Evolutionary conservation across 2,797 vertebrate genomes (phyloP), one percentile per base, ranked within the genome.

Genomic region (Sylvilagus floridanus): DNA sequence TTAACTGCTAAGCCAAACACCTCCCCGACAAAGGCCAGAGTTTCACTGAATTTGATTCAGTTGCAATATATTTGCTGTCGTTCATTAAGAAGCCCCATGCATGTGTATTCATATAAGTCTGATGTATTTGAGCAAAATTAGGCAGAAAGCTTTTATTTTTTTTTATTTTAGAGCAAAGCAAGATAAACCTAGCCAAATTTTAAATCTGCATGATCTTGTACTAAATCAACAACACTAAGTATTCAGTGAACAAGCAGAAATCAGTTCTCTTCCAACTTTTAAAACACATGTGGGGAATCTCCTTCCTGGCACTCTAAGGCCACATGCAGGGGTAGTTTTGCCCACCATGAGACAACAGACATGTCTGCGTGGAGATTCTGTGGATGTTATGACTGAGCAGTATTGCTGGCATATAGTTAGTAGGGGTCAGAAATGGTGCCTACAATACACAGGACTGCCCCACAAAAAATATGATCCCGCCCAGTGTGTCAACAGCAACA

Each of bases 91-190:
- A 83, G 79, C 7, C 19, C 16, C 68, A 35, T 14, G 13, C 9
- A 50, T 35, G 66, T 28, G 54, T 47, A 84, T 11, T 3, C 24
- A 88, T 73, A 35, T 30, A 83, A 82, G 26, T 76, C 32, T 71
- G 28, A 84, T 65, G 26, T 63, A 66, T 84, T 77, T 78, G 6
- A 78, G 32, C 35, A 93, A 81, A 90, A 84, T 26, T 62, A 57
- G 54, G 42, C 47, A 79, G 35, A 66, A 86, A 84, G 30, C 50
- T 66, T 60, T 72, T 73, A 32, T 5, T 2, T 13, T 2, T 13
- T 83, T 94, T 82, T 79, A 66, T 79, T 91, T 79, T 81, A 93
- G 54, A 94, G 19, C 28, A 82, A 79, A 90, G 84, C 30, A 93
- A 94, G 69, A 86, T 4, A 92, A 62, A 92, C 35, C 13, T 81